Base-by-base conservation (phyloP, 1,140 invertebrate genomes). In the Cheumatopsyche charites region DNA sequence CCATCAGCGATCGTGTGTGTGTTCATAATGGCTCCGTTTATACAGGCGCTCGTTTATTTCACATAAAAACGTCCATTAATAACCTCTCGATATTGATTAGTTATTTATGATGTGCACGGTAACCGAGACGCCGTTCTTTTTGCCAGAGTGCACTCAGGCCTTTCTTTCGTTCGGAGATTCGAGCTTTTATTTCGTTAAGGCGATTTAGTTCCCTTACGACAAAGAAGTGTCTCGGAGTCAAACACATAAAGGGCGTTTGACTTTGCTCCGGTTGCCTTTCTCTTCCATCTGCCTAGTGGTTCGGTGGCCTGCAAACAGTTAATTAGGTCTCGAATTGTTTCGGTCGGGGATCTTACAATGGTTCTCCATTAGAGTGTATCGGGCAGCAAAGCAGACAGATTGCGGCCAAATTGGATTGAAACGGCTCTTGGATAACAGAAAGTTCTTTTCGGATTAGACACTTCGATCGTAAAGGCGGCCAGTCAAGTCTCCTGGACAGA, bases 331-430 rank as follows among this genome's bases (percentile, higher is more conserved):
- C 47, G 19, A 52, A 52, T 52, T 52, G 47, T 52, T 52, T 52
- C 47, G 47, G 47, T 17, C 19, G n/a, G 47, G 47, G 47, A 52
- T 52, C 47, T 52, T 52, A 52, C 47, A 52, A 52, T 52, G 47
- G 47, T 52, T 52, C 47, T 52, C 47, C 47, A 52, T 52, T 52
- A 52, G 47, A 52, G 47, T 52, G 47, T 52, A 52, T 52, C 47
- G 47, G 15, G 47, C 15, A 15, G 47, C 47, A 52, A 52, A 52
- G 9, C 47, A 15, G 47, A 52, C 47, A 52, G 47, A 52, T 52
- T 17, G 47, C 19, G 47, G 47, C 47, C 47, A 52, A 52, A 52
- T 52, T 52, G 47, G 47, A 52, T 52, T 52, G 47, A 52, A 52
- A 52, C 47, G 47, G 47, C 47, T 19, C 9, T 52, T 19, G 47